A percentile compares a stretch with the other conserved stretches of the same genome.
Conservation (phyloP, 92 coral and sea anemone genomes). For the Porites rus region DNA sequence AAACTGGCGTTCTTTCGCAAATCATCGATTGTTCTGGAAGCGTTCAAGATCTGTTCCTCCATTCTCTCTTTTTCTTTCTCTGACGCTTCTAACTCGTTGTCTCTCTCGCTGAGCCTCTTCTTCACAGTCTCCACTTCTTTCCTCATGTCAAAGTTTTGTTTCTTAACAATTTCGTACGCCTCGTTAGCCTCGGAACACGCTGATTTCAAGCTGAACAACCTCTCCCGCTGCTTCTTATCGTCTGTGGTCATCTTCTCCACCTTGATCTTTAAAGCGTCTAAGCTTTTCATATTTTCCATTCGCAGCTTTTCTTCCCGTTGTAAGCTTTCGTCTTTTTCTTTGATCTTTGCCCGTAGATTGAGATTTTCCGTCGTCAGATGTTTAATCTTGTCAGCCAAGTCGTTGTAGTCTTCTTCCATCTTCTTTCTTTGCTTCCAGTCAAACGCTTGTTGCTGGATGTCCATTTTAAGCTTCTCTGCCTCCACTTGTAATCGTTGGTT, state of each 20-base stretch:
- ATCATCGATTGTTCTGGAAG: slow-evolving; percentile 86
- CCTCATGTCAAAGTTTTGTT: slow-evolving; percentile 75
- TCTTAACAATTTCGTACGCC: slow-evolving; percentile 90
- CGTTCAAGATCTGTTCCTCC: slow-evolving; percentile 83
- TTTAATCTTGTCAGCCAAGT: slow-evolving; percentile 63
- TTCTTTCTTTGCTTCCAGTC: slow-evolving; percentile 32
- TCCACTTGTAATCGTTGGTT: slow-evolving; percentile 42
- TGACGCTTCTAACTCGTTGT: slow-evolving; percentile 60
- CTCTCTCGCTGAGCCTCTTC: slow-evolving; percentile 66
- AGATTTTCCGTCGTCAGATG: slow-evolving; percentile 64
- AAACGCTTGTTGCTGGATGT: slow-evolving; percentile 19
- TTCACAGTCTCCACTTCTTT: slow-evolving; percentile 67
- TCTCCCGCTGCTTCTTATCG: slow-evolving; percentile 81
- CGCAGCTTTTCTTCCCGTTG: slow-evolving; percentile 76
- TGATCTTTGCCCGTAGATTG: slow-evolving; percentile 60
- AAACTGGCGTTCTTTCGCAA: slow-evolving; percentile 63
- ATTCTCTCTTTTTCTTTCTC: slow-evolving; percentile 77
- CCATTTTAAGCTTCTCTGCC: slow-evolving; percentile 50
- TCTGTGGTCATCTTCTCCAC: slow-evolving; percentile 74
- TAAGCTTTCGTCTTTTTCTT: slow-evolving; percentile 70
- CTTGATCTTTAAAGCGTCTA: slow-evolving; percentile 78
- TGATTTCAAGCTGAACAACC: slow-evolving; percentile 83
- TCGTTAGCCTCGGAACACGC: slow-evolving; percentile 94
- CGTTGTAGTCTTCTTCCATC: slow-evolving; percentile 56
- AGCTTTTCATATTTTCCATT: slow-evolving; percentile 87